Evolutionary conservation across 2,113 vertebrate genomes (phyloP), one percentile per base, ranked within the genome.

Genomic region (Psittacula cyanocephala): DNA sequence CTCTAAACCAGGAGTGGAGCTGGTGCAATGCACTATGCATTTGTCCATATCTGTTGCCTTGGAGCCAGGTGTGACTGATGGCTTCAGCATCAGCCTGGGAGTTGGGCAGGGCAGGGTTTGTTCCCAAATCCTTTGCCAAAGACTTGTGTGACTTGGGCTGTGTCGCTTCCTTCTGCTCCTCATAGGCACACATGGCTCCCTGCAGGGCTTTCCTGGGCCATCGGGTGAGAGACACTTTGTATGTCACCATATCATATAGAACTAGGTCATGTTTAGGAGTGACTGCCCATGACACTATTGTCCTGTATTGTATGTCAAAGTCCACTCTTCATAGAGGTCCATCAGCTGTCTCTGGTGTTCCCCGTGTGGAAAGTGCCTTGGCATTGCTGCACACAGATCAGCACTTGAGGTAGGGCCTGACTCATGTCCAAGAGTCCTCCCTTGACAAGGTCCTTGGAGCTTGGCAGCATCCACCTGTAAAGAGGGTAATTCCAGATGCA

Each of bases 261-360:
- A 49, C 11, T 25, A 62, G 53, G 41, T 59, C 31, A 35, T 0
- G 0, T 80, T 49, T 49, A 77, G 41, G 80, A 77, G 29, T 7
- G 55, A 33, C 29, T 71, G 64, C 27, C 69, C 6, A 1, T 55
- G 50, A 60, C 19, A 1, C 69, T 59, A 12, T 35, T 74, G 53
- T 55, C 3, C 1, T 68, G 5, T 24, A 7, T 23, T 14, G 8
- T 17, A 18, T 37, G 35, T 80, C 5, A 1, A 50, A 84, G 14
- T 77, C 43, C 1, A 3, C n/a, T 53, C 31, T 78, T 23, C 0
- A 0, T 62, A 27, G 59, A 50, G 17, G 24, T 82, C 28, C 7
- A 0, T 74, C 53, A 57, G 6, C 53, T 76, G 37, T 19, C 44
- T 22, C 46, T 69, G 43, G 62, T 68, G 43, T 63, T 88, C 46